phyloP scores from a whole-genome alignment of 30 jellyfish, hydroid and myxozoan genomes.

The Aurelia aurita complex sp. Pacific region DNA sequence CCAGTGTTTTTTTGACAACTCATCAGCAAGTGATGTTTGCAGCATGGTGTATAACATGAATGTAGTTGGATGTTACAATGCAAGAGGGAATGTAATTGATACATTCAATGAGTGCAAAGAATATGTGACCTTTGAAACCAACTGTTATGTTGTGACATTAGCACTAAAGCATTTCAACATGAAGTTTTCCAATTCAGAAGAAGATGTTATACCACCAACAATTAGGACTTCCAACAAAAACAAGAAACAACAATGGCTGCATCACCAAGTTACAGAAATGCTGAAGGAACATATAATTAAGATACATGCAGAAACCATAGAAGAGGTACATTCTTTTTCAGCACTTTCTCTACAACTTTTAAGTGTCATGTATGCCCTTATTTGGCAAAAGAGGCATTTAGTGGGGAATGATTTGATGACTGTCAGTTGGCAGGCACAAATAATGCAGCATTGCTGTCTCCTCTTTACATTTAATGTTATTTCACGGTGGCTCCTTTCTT shows the following conservation, averaged over 20 bases:
- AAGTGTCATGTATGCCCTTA: background rate
- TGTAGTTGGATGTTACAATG: conserved; percentile 4
- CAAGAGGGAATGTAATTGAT: background rate
- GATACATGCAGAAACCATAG: conserved; percentile 21
- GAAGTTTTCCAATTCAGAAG: conserved; percentile 22
- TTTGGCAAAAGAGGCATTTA: too few relatives aligned
- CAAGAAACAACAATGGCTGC: conserved; percentile 17
- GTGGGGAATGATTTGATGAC: too few relatives aligned
- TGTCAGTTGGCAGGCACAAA: too few relatives aligned
- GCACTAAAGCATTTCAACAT: conserved; percentile 13
- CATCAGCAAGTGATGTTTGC: background rate
- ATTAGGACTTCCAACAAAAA: conserved; percentile 14
- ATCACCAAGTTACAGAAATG: conserved; percentile 25
- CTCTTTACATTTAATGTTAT: too few relatives aligned
- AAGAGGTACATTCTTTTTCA: conserved; percentile 20
- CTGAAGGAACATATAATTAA: conserved; percentile 18
- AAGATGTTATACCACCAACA: conserved; percentile 27
- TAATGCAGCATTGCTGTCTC: too few relatives aligned
- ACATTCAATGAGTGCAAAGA: conserved; percentile 26
- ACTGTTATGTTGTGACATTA: conserved; percentile 14
- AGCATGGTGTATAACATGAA: conserved; percentile 4
- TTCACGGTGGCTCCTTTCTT: background rate
- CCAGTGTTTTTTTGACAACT: too few relatives aligned
- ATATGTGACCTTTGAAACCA: conserved; percentile 25
- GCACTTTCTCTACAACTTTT: background rate